Percentiles rank a stretch among this genome's conserved stretches.
phyloP scores from a whole-genome alignment of 1,140 invertebrate genomes.

The Euura saliciscinereae region DNA sequence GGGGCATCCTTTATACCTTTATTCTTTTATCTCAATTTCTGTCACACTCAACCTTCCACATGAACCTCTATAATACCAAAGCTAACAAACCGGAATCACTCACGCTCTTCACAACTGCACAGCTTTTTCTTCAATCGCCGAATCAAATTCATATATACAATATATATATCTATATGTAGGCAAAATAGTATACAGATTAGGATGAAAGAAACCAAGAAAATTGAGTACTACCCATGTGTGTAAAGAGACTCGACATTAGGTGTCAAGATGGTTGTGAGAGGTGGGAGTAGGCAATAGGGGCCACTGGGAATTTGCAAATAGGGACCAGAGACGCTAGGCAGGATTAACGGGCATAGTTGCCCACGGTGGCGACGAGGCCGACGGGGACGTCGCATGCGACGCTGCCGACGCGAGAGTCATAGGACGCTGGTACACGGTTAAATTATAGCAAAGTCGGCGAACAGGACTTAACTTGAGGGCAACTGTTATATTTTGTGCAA shows the following conservation, averaged over 20 bases:
- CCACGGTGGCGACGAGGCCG: slow-evolving; percentile 46
- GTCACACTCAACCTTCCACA: not conserved
- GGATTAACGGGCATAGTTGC: slow-evolving; percentile 62
- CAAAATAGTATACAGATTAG: no score
- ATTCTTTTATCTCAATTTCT: slow-evolving; percentile 7
- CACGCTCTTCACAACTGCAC: no score
- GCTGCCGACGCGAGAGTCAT: slow-evolving; percentile 10
- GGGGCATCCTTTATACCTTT: slow-evolving; percentile 7
- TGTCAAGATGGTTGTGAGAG: slow-evolving; percentile 1
- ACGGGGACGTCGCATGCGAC: slow-evolving; percentile 44
- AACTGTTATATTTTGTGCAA: slow-evolving; percentile 59
- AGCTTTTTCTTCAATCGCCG: no score
- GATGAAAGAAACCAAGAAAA: no score
- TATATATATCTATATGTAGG: no score
- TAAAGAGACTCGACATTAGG: not conserved
- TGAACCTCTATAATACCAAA: not conserved
- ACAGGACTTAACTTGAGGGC: slow-evolving; percentile 7
- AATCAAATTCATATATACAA: no score
- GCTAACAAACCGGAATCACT: no score
- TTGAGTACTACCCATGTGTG: no score
- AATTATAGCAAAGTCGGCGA: slow-evolving; percentile 30
- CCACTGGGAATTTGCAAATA: slow-evolving; percentile 8
- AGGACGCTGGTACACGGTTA: slow-evolving; percentile 9
- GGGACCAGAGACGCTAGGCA: slow-evolving; percentile 27
- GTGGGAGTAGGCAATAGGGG: slow-evolving; percentile 28